These are phyloP conservation scores for Cataglyphis rosenhaueri DNA, from an alignment of 2,888 invertebrate species.

Conservation along the genomic window DNA sequence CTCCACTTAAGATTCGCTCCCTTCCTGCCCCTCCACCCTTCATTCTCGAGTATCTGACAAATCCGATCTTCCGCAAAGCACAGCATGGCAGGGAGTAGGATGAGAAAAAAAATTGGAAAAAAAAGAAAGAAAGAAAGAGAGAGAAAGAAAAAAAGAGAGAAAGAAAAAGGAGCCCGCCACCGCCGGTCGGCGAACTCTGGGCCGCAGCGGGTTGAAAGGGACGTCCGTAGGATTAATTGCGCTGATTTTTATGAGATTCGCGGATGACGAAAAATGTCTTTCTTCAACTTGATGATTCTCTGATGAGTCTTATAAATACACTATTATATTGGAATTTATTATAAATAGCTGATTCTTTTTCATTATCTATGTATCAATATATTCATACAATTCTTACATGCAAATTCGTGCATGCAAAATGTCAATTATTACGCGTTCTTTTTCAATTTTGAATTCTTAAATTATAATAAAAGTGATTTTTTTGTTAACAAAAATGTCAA, in stretches of 20 bases:
- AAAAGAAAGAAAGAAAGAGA: neutral
- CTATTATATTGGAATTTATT: conserved; percentile 25
- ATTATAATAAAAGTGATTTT: neutral
- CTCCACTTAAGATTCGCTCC: conserved; percentile 74
- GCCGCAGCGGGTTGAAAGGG: conserved; percentile 37
- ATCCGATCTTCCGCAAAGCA: conserved; percentile 78
- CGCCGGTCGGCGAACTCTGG: conserved; percentile 61
- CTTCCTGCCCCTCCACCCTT: conserved; percentile 64
- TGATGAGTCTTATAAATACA: neutral
- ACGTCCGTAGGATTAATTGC: conserved; percentile 49
- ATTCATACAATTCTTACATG: no score
- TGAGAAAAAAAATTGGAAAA: conserved; percentile 19
- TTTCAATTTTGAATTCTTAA: conserved; percentile 1
- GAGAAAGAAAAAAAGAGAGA: conserved; percentile 1
- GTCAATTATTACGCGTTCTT: neutral
- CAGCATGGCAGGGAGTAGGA: conserved; percentile 37
- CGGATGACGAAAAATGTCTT: conserved; percentile 9
- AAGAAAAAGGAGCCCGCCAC: conserved; percentile 26
- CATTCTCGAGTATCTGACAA: conserved; percentile 77
- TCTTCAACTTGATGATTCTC: conserved; percentile 13
- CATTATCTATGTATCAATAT: neutral
- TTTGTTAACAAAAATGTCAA: neutral
- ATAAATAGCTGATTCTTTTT: conserved; percentile 16
- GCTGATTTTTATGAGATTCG: conserved; percentile 47
- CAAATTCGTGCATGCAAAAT: neutral